A percentile compares a stretch with the other conserved stretches of the same genome.
These are phyloP conservation scores for Nycteola revayana DNA, from an alignment of 2,888 invertebrate species.

Conservation along the genomic window DNA sequence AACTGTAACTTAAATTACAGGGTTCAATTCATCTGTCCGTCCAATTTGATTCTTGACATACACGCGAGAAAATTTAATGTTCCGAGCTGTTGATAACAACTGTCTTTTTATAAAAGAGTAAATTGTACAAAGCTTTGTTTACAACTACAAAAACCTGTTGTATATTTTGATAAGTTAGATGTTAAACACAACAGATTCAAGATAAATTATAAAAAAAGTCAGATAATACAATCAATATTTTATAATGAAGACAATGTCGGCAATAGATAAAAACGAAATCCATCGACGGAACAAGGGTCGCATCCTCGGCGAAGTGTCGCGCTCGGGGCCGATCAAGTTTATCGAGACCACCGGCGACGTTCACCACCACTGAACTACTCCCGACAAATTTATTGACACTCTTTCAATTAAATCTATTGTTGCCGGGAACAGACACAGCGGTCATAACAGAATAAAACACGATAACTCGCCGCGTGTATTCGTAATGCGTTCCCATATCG, in stretches of 20 bases:
- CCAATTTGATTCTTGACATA: slow-evolving; percentile 37
- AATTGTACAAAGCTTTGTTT: slow-evolving; percentile 25
- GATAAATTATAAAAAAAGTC: slow-evolving; percentile 45
- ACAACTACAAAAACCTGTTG: slow-evolving; percentile 28
- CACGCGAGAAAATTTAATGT: slow-evolving; percentile 26
- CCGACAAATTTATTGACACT: slow-evolving; percentile 81
- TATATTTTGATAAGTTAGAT: slow-evolving; percentile 30
- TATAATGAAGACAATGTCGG: slow-evolving; percentile 69
- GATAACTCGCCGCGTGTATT: slow-evolving; percentile 76
- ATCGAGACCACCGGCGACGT: slow-evolving; percentile 75
- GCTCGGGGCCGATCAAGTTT: slow-evolving; percentile 53
- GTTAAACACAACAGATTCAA: slow-evolving; percentile 44
- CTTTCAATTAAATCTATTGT: slow-evolving; percentile 82
- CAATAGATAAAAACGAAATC: slow-evolving; percentile 72
- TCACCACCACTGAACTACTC: slow-evolving; percentile 45
- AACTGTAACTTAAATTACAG: slow-evolving; percentile 40
- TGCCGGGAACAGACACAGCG: slow-evolving; percentile 63
- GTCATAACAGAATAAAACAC: slow-evolving; percentile 76
- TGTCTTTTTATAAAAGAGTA: slow-evolving; percentile 13
- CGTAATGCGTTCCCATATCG: slow-evolving; percentile 70
- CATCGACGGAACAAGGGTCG: slow-evolving; percentile 59
- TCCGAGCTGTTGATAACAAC: slow-evolving; percentile 16
- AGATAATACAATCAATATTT: slow-evolving; percentile 67
- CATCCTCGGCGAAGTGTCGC: slow-evolving; percentile 61
- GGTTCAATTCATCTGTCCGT: slow-evolving; percentile 36